Base-by-base conservation (phyloP, 1,140 invertebrate species). In the Ladona fulva region DNA sequence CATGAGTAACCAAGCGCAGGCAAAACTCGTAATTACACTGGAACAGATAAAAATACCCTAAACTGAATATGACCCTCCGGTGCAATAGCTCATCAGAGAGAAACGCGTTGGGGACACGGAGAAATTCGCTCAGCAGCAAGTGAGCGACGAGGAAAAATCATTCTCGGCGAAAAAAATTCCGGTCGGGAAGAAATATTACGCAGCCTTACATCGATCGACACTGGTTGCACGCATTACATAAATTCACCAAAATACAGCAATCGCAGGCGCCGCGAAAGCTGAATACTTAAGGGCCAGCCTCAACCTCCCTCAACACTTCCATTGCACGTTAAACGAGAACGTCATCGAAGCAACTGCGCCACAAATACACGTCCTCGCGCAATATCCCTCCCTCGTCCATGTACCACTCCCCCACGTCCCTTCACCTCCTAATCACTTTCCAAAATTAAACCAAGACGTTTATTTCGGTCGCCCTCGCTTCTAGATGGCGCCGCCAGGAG, bases 381-480 rank as follows among this genome's bases (percentile, higher is more conserved):
- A 52, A 52, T 52, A 52, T 52, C 44, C 44, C 44, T 19, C 44
- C 44, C 19, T 19, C 44, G 10, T 52, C 44, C 44, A 52, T 52
- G 44, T 52, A 52, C 10, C 44, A 52, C 73, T 74, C 73, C 44
- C 24, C 66, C 73, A 19, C 77, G 59, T 24, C 24, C 25, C 59
- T 78, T 78, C 25, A 73, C 42, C 74, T 74, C 25, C 59, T 77
- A 73, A 76, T 77, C 73, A 78, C n/a, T 74, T 78, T 74, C 73
- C n/a, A 74, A 5, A 42, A 78, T 25, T 74, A 59, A 52, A 75
- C 75, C 78, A 79, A 79, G 77, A 80, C 75, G 75, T 76, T 24
- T 74, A 79, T 79, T 73, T 74, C 37, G 52, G 59, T 76, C 29
- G 10, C 24, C 44, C 25, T 24, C 22, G 25, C 25, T 74, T 77